phyloP scores from a whole-genome alignment of 2,113 vertebrate genomes.

The Cryptotis parvus region DNA sequence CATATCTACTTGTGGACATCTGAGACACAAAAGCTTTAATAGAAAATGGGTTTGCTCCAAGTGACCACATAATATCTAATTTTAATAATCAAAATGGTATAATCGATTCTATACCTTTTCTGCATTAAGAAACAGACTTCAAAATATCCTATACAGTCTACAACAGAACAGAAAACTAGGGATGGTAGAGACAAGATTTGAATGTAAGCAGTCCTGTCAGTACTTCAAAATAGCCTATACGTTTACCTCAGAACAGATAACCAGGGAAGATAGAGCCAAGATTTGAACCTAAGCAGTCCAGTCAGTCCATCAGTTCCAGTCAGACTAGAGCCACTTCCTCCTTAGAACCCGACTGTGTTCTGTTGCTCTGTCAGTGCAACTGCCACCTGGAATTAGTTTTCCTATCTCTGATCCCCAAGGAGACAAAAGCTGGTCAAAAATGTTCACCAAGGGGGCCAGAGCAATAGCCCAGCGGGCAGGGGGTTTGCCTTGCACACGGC shows the following conservation, averaged over 20 bases:
- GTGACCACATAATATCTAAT: neutral
- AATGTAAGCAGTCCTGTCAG: neutral
- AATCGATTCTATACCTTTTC: neutral
- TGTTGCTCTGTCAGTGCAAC: neutral
- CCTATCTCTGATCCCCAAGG: neutral
- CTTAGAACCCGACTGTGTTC: neutral
- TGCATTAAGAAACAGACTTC: neutral
- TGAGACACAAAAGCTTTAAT: neutral
- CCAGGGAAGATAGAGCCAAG: neutral
- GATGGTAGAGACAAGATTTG: neutral
- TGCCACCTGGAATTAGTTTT: neutral
- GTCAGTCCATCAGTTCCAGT: no score
- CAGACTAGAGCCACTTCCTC: neutral
- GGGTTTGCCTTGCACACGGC: no score
- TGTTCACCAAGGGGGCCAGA: neutral
- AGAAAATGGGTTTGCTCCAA: neutral
- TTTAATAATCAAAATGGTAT: conserved; percentile 22
- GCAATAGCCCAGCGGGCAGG: no score
- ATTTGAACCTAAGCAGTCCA: neutral
- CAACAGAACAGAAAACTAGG: neutral
- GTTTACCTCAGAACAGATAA: neutral
- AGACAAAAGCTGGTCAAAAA: conserved; percentile 36
- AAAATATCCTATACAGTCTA: neutral
- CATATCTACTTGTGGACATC: neutral
- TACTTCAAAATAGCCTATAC: neutral